These are phyloP conservation scores for Muricea muricata DNA, from an alignment of 92 coral and sea anemone species.

Conservation along the genomic window DNA sequence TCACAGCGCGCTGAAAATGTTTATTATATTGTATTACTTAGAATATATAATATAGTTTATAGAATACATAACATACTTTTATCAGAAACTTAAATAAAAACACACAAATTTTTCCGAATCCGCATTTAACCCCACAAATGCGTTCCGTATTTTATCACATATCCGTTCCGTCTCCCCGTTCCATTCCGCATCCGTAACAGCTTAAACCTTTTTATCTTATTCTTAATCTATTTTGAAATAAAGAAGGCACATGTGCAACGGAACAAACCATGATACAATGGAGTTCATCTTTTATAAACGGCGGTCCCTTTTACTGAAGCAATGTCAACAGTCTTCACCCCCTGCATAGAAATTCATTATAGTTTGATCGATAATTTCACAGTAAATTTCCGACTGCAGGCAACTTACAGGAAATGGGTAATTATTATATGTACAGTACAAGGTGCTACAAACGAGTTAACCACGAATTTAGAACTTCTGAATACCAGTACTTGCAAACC, in stretches of 20 bases:
- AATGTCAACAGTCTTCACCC: slow-evolving; percentile 17
- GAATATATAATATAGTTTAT: too few species aligned
- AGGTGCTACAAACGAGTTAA: background rate
- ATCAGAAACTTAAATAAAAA: too few species aligned
- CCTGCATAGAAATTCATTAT: background rate
- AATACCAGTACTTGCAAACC: background rate
- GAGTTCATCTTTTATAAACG: background rate
- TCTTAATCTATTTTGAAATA: too few species aligned
- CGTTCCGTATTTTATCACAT: too few species aligned
- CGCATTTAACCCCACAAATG: too few species aligned
- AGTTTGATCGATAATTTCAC: slow-evolving; percentile 9
- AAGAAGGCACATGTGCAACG: background rate
- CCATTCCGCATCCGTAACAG: too few species aligned
- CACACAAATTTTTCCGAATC: too few species aligned
- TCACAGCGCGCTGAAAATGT: too few species aligned
- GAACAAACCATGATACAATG: background rate
- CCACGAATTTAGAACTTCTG: background rate
- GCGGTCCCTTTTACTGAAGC: background rate
- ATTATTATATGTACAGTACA: background rate
- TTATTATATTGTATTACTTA: too few species aligned
- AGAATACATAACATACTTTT: too few species aligned
- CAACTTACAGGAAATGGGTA: slow-evolving; percentile 4
- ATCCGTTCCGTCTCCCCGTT: too few species aligned
- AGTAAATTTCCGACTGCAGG: background rate
- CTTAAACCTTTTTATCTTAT: too few species aligned